Evolutionary conservation across 1,140 invertebrate genomes (phyloP).

Genomic region (Caenorhabditis remanei): DNA sequence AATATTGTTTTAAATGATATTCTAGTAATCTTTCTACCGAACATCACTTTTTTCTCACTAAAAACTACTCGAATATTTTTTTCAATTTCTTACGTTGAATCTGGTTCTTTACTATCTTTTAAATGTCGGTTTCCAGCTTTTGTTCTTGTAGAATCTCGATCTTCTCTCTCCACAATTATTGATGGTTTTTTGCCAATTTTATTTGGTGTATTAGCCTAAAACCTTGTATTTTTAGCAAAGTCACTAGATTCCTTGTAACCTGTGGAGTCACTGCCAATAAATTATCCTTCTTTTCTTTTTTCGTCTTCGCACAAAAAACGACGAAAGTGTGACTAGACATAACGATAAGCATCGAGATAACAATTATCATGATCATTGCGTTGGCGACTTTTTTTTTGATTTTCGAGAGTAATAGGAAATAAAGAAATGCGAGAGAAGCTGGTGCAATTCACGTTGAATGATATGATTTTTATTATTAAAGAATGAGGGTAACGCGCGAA

Average conservation of each 20-base stretch:
- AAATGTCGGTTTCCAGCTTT: neutral
- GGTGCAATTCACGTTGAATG: too few species aligned
- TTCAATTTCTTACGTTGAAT: neutral
- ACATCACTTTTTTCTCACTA: neutral
- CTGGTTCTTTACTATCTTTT: constrained; percentile 1
- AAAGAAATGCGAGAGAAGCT: too few species aligned
- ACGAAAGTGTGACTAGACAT: constrained; percentile 30
- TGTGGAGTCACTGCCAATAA: neutral
- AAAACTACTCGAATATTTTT: neutral
- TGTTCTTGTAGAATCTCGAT: constrained; percentile 19
- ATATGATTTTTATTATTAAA: too few species aligned
- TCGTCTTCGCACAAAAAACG: constrained; percentile 22
- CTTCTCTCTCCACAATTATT: neutral
- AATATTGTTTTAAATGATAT: neutral
- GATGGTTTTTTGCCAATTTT: neutral
- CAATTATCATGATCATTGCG: constrained; percentile 32
- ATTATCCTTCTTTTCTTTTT: constrained; percentile 6
- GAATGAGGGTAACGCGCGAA: too few species aligned
- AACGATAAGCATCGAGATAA: constrained; percentile 45
- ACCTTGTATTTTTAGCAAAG: neutral
- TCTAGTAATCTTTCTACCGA: neutral
- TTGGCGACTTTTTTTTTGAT: neutral
- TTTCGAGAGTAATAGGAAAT: too few species aligned
- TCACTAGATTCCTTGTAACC: neutral
- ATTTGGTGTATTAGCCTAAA: neutral